Conservation (phyloP, 2,797 vertebrate species). For the Moxostoma hubbsi region DNA sequence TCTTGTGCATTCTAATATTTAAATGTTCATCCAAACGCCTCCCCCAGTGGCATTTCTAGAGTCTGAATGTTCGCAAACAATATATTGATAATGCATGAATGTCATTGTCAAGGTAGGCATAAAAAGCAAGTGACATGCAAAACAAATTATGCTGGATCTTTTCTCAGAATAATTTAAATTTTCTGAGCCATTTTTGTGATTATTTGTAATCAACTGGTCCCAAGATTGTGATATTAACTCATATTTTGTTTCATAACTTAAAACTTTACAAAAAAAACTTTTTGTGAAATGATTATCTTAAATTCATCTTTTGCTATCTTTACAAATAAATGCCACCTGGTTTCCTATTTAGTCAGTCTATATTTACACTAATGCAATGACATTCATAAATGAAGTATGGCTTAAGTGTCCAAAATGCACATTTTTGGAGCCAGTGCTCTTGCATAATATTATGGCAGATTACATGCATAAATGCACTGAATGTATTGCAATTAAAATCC, state of each 20-base stretch:
- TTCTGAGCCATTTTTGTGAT: no score
- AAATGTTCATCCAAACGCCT: no score
- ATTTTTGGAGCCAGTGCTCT: no score
- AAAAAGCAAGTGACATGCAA: neutral
- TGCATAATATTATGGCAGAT: neutral
- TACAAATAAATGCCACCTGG: neutral
- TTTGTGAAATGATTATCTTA: no score
- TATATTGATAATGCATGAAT: neutral
- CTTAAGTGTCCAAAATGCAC: neutral
- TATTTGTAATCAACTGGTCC: no score
- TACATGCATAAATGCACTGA: neutral
- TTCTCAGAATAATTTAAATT: neutral
- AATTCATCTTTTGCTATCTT: neutral
- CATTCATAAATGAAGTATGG: neutral
- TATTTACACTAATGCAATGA: neutral
- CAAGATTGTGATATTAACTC: no score
- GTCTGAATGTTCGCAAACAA: neutral
- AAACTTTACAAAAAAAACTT: no score
- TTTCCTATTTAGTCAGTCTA: neutral
- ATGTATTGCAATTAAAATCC: neutral
- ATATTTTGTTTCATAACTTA: no score
- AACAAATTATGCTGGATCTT: neutral
- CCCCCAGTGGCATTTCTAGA: no score
- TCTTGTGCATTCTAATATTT: no score
- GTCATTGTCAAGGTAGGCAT: conserved; percentile 4